Base-by-base conservation (phyloP, 1,140 invertebrate species). In the Tetragnatha versicolor region DNA sequence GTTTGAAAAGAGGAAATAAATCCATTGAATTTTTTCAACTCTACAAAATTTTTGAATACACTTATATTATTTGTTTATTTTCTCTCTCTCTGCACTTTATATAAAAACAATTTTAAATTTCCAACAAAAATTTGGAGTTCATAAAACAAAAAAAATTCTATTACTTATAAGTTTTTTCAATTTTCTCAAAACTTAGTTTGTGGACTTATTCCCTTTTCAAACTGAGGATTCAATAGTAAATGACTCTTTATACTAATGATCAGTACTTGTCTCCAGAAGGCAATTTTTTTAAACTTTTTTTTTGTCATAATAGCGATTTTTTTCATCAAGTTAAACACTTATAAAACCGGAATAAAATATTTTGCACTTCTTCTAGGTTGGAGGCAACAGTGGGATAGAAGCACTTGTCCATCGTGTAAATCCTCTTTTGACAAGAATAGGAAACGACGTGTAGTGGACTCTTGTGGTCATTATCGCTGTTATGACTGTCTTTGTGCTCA, bases 391-490 rank as follows among this genome's bases (percentile, higher is more conserved):
- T 55, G 65, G 81, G 81, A 31, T 33, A 70, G 55, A 70, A 49
- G 47, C 14, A 42, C 83, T 25, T 87, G 86, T 79, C 84, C 86
- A 6, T 81, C 85, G 35, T 86, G 86, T 81, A 84, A 93, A 85
- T 94, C 95, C 90, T 94, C 94, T 79, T 97, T 96, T 88, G 94
- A 97, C 87, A 94, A 95, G 86, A 94, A 94, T 86, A 96, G 95
- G 87, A 95, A 96, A 87, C 90, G 95, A 85, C 92, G 94, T 84
- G 88, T 97, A 82, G 95, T 95, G 84, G 95, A 97, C 87, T 92
- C 93, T 70, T 97, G 95, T 87, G 94, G 95, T 80, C 95, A 97
- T 89, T 94, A 96, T 84, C 89, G 94, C 58, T 97, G 95, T 88
- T 97, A 96, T 88, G 92, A 93, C 79, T 97, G 95, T 86, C 92